phyloP scores from a whole-genome alignment of 2,888 invertebrate genomes.

The Coenonympha arcania region DNA sequence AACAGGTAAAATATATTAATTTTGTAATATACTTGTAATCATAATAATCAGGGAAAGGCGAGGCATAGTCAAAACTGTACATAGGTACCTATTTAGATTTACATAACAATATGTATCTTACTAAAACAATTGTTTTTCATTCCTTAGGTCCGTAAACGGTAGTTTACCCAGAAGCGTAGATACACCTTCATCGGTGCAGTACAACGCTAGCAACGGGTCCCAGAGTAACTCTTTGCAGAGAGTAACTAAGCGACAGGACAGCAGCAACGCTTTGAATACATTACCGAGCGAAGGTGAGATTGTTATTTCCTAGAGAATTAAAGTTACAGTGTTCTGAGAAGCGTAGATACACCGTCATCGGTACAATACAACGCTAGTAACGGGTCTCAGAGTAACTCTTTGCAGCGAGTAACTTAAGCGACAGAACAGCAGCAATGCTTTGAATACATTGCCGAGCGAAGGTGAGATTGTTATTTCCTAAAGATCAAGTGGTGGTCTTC shows the following conservation, averaged over 20 bases:
- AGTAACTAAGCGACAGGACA: slow-evolving; percentile 56
- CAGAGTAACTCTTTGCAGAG: slow-evolving; percentile 64
- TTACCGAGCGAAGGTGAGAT: slow-evolving; percentile 54
- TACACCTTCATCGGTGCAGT: slow-evolving; percentile 58
- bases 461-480: too few species aligned
- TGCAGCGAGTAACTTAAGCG: neutral
- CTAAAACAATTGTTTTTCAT: too few species aligned
- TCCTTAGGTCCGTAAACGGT: slow-evolving; percentile 57
- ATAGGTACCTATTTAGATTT: too few species aligned
- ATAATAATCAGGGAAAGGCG: slow-evolving; percentile 1
- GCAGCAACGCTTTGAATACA: slow-evolving; percentile 56
- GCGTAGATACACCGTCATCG: neutral
- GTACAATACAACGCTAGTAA: neutral
- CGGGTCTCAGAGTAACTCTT: neutral
- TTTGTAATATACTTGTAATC: neutral
- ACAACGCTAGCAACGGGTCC: slow-evolving; percentile 52
- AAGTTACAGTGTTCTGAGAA: too few species aligned
- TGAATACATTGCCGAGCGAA: neutral
- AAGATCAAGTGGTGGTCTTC: too few species aligned
- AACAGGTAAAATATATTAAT: slow-evolving; percentile 49
- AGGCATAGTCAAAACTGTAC: neutral
- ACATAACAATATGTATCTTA: too few species aligned
- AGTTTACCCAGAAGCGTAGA: slow-evolving; percentile 64
- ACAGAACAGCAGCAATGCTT: neutral
- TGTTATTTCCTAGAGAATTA: neutral